Evolutionary conservation across 2,113 vertebrate genomes (phyloP), one percentile per base, ranked within the genome.

Genomic region (Terrapene triunguis): DNA sequence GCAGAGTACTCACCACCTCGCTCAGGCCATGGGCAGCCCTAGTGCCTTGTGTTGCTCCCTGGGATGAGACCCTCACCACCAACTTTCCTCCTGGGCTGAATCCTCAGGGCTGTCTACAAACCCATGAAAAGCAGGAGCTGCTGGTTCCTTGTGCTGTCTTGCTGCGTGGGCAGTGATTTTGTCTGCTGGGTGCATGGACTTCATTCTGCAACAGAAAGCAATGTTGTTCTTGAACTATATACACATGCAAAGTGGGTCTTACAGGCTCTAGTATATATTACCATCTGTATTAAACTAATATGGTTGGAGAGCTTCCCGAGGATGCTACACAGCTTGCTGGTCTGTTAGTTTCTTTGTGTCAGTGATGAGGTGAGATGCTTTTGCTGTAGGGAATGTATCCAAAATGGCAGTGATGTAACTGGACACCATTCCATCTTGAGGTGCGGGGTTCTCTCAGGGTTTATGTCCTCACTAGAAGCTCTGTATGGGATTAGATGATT

Each of bases 51-150:
- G 32, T 65, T 82, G 65, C 65, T 69, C 17, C 65, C 17, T 72
- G 65, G 65, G n/a, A 8, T 38, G 65, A 72, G 65, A 38, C 17
- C 14, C 35, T n/a, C 8, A 14, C 13, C 2, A 14, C 65, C 65
- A 62, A 10, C 19, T 72, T 38, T 91, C 88, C 11, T 4, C 5
- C 42, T 48, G 79, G 80, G 85, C 87, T 90, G 90, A 95, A 96
- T 93, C 96, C 95, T 97, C 96, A 97, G 96, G 96, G 87, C 96
- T 92, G 93, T 92, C 81, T 89, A 9, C 93, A 95, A 96, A 95
- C n/a, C 92, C 95, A 96, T 87, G 90, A 93, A 94, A 92, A 78
- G 0, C 11, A 95, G 93, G 88, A 83, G 79, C 91, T 91, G 83
- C 92, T 96, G 92, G 44, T 87, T 90, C 87, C 93, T 97, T 88